Conservation (phyloP, 2,113 vertebrate genomes). For the Amphiprion ocellaris region DNA sequence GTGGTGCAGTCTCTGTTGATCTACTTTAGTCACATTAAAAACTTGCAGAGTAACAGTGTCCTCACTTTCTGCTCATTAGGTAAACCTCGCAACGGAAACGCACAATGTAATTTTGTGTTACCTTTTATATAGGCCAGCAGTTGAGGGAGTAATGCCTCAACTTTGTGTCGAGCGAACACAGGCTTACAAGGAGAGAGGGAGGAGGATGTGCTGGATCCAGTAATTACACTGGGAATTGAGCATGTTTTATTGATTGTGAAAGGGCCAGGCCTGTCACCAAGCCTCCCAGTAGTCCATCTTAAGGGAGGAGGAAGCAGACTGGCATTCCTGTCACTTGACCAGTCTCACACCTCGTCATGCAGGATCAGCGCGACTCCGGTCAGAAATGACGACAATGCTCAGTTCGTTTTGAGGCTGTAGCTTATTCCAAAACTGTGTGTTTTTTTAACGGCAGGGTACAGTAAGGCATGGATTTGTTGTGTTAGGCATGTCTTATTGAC, state of each 20-base stretch:
- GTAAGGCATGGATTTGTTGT: slow-evolving; percentile 42
- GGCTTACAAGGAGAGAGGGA: slow-evolving; percentile 38
- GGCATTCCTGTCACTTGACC: slow-evolving; percentile 53
- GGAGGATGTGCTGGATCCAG: slow-evolving; percentile 60
- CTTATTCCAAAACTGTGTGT: slow-evolving; percentile 2
- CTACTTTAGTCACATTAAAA: not conserved
- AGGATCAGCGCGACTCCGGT: slow-evolving; percentile 22
- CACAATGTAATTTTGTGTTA: slow-evolving; percentile 34
- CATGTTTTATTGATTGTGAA: slow-evolving; percentile 85
- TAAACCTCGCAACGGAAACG: slow-evolving; percentile 38
- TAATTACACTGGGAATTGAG: slow-evolving; percentile 80
- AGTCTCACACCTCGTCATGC: slow-evolving; percentile 44
- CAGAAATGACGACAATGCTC: not conserved
- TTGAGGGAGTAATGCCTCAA: slow-evolving; percentile 63
- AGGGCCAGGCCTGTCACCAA: slow-evolving; percentile 77
- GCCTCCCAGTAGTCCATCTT: slow-evolving; percentile 60
- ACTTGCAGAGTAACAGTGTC: slow-evolving; percentile 6
- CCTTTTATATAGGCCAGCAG: slow-evolving; percentile 64
- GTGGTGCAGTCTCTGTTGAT: not conserved
- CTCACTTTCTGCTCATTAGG: slow-evolving; percentile 34
- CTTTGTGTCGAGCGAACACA: slow-evolving; percentile 50
- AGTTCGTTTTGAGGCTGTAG: not conserved
- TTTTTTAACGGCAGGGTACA: slow-evolving; percentile 28
- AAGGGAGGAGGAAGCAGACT: slow-evolving; percentile 52
- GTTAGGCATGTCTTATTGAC: slow-evolving; percentile 73